Evolutionary conservation across 2,113 vertebrate genomes (phyloP).

Genomic region (Neolamprologus variostigma): DNA sequence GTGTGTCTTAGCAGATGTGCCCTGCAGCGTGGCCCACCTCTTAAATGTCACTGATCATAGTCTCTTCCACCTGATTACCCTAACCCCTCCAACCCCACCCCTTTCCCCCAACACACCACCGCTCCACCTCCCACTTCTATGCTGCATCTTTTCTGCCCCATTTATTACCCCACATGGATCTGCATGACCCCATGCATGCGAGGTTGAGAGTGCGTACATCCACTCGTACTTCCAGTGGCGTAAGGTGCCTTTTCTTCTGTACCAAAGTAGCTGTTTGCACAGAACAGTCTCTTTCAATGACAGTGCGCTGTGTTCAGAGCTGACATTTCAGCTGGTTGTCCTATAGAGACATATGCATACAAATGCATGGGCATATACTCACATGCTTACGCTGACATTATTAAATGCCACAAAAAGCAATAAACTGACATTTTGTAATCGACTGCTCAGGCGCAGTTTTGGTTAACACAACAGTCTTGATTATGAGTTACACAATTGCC

Average conservation of each 20-base stretch:
- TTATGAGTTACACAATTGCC: background rate
- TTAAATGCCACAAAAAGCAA: conserved; percentile 12
- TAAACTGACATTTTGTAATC: conserved; percentile 19
- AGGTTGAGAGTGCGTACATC: background rate
- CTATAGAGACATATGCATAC: background rate
- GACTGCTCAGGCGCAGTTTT: background rate
- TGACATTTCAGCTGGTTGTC: conserved; percentile 5
- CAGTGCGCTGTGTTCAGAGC: background rate
- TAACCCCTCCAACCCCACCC: background rate
- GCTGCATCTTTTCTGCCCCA: background rate
- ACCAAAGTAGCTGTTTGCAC: background rate
- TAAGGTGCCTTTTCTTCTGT: background rate
- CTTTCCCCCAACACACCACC: background rate
- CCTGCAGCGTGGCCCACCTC: conserved; percentile 46
- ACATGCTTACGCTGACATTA: conserved; percentile 5
- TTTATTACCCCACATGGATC: background rate
- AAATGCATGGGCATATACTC: background rate
- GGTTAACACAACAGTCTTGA: background rate
- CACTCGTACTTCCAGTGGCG: background rate
- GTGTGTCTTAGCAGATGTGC: conserved; percentile 39
- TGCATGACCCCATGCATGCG: background rate
- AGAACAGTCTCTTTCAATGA: background rate
- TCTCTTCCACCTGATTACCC: conserved; percentile 59
- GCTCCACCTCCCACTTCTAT: background rate
- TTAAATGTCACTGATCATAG: conserved; percentile 68